A percentile compares a stretch with the other conserved stretches of the same genome.
These are phyloP conservation scores for Carassius auratus DNA, from an alignment of 2,113 vertebrate genomes.

Conservation along the genomic window DNA sequence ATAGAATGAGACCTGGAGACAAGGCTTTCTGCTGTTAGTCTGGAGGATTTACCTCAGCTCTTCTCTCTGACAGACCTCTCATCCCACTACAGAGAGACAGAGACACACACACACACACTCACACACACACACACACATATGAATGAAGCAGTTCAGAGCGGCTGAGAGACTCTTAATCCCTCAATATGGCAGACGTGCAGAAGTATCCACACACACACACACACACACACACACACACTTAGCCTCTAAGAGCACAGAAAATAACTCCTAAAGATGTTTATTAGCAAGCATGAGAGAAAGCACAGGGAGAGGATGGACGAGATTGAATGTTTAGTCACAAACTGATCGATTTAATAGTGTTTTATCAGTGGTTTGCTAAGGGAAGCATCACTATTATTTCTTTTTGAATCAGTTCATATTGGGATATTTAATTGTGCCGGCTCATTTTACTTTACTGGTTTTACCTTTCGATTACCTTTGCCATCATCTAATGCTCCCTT, in stretches of 20 bases:
- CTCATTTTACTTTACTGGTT: no score
- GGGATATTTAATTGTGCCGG: no score
- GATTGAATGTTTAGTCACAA: background rate
- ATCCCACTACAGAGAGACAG: slow-evolving; percentile 3
- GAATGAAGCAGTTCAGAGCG: background rate
- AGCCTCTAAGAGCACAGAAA: background rate
- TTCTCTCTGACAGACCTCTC: slow-evolving; percentile 26
- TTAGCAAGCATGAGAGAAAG: background rate
- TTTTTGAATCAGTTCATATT: no score
- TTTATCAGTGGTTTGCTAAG: background rate
- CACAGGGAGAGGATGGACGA: background rate
- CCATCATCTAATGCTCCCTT: background rate
- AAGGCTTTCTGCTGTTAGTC: slow-evolving; percentile 10
- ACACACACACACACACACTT: no score
- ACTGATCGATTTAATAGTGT: background rate
- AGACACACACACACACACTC: background rate
- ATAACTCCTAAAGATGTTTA: background rate
- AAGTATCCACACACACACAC: background rate
- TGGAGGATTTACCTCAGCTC: slow-evolving; percentile 22
- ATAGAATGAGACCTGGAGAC: slow-evolving; percentile 20
- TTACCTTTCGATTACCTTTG: background rate
- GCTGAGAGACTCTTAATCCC: slow-evolving; percentile 9
- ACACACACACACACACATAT: background rate
- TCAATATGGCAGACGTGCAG: background rate
- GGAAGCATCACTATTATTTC: background rate